Percentiles rank a stretch among this genome's conserved stretches.
Evolutionary conservation across 2,113 vertebrate genomes (phyloP).

Genomic region (Strigops habroptila): DNA sequence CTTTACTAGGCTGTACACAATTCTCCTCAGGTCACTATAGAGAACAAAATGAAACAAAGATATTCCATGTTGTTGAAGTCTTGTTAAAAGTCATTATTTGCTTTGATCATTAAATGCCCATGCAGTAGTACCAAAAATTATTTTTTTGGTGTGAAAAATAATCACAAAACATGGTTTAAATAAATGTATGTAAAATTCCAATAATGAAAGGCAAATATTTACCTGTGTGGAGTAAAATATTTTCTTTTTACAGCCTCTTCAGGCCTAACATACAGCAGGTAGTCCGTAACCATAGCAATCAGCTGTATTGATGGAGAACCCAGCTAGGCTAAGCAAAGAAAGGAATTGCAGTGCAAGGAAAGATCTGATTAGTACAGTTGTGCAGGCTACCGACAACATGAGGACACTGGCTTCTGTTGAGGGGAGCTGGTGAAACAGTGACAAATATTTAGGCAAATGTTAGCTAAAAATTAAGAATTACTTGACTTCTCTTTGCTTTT

Average conservation of each 20-base stretch:
- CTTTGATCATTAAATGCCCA: neutral
- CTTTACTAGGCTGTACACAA: neutral
- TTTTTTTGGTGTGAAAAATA: neutral
- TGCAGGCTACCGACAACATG: neutral
- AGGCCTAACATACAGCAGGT: neutral
- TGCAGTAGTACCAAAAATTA: neutral
- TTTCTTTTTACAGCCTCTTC: neutral
- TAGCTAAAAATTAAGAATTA: neutral
- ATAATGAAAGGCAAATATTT: neutral
- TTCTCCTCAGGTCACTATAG: neutral
- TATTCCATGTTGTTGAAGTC: neutral
- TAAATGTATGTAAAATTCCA: neutral
- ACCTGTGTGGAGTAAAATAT: neutral
- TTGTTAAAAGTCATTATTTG: neutral
- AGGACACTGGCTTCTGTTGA: neutral
- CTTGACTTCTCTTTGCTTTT: neutral
- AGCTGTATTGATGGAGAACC: neutral
- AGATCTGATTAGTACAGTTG: neutral
- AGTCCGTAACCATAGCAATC: constrained; percentile 34
- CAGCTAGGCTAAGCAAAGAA: constrained; percentile 5
- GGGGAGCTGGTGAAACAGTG: neutral
- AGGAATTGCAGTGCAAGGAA: neutral
- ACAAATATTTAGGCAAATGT: neutral
- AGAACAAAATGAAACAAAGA: neutral
- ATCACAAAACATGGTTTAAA: neutral